Percentiles rank a stretch among this genome's conserved stretches.
These are phyloP conservation scores for Corapipo altera DNA, from an alignment of 2,113 vertebrate genomes.

Conservation along the genomic window DNA sequence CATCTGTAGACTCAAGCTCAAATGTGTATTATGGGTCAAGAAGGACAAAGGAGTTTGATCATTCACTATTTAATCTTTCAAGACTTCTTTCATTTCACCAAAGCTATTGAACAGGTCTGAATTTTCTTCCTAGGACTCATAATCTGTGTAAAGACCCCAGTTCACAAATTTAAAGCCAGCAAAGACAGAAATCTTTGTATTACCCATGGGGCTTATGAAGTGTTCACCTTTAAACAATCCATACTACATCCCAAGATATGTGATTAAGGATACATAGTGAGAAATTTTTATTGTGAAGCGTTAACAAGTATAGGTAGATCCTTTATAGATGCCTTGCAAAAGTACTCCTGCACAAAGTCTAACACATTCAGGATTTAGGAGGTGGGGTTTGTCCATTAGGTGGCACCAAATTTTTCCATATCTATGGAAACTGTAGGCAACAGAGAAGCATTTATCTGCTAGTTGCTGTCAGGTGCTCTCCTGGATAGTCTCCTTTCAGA, in stretches of 20 bases:
- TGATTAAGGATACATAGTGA: neutral
- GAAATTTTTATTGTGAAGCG: neutral
- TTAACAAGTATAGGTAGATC: neutral
- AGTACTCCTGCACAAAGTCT: neutral
- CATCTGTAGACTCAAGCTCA: neutral
- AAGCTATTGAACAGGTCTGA: neutral
- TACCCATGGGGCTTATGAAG: neutral
- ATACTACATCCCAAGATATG: neutral
- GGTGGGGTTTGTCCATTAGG: neutral
- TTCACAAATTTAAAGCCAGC: neutral
- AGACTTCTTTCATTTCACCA: neutral
- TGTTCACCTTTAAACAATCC: neutral
- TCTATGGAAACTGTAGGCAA: neutral
- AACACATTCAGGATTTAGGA: neutral
- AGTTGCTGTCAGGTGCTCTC: neutral
- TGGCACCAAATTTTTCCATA: conserved; percentile 46
- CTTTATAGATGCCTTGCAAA: neutral
- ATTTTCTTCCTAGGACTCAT: neutral
- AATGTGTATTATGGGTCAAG: neutral
- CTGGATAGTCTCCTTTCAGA: neutral
- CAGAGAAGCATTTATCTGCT: neutral
- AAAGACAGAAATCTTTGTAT: neutral
- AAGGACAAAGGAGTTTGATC: neutral
- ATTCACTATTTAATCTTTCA: neutral
- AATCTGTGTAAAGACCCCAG: neutral